A percentile compares a stretch with the other conserved stretches of the same genome.
Conservation (phyloP, 1,140 invertebrate genomes). For the Drosophila orosa region DNA sequence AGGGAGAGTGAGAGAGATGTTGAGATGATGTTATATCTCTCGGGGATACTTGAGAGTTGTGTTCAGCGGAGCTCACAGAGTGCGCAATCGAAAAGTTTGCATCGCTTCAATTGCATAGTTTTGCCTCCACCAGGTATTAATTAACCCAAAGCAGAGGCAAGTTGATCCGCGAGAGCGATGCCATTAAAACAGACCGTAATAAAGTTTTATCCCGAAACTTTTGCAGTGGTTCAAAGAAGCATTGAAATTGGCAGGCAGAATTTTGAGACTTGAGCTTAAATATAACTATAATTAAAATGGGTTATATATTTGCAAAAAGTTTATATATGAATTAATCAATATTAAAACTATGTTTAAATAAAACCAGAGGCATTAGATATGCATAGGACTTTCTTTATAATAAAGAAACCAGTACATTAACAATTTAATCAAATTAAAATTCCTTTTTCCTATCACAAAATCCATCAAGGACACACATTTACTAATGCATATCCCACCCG, state of each 20-base stretch:
- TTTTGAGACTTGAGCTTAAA: not conserved
- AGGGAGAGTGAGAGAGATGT: slow-evolving; percentile 10
- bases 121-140: slow-evolving; percentile 50
- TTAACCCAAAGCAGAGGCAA: slow-evolving; percentile 52
- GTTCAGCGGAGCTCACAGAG: slow-evolving; percentile 16
- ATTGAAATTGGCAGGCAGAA: slow-evolving; percentile 7
- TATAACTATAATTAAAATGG: not conserved
- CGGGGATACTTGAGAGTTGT: slow-evolving; percentile 33
- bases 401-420: not conserved
- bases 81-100: slow-evolving; percentile 54
- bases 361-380: not conserved
- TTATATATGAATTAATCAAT: not conserved
- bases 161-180: slow-evolving; percentile 33
- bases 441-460: not conserved
- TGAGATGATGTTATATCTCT: slow-evolving; percentile 12
- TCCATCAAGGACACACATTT: not conserved
- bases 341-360: not conserved
- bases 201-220: slow-evolving; percentile 58
- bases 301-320: not conserved
- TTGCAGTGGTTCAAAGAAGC: slow-evolving; percentile 20
- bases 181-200: slow-evolving; percentile 24
- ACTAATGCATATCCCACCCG: not conserved
- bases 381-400: not conserved
- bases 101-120: slow-evolving; percentile 56
- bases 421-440: not conserved